Percentiles rank a stretch among this genome's conserved stretches.
These are phyloP conservation scores for Brachymystax lenok DNA, from an alignment of 2,797 vertebrate genomes.

Conservation along the genomic window DNA sequence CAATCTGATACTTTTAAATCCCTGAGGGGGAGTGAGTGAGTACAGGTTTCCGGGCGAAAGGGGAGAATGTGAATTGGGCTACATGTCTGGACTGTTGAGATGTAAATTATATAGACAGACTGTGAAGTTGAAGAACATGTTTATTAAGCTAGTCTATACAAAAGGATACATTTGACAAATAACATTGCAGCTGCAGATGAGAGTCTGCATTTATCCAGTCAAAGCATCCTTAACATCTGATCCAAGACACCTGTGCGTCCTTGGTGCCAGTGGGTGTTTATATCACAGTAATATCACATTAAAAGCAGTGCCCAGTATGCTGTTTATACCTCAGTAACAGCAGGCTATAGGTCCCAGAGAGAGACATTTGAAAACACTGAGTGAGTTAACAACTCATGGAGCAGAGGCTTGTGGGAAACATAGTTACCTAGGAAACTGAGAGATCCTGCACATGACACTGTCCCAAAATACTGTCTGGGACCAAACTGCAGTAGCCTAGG, in stretches of 20 bases:
- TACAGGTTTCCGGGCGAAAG: too few species aligned
- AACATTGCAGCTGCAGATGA: too few species aligned
- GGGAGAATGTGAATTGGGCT: too few species aligned
- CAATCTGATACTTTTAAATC: too few species aligned
- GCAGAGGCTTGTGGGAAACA: not conserved
- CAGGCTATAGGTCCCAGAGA: not conserved
- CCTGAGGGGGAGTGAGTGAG: too few species aligned
- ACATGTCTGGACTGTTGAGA: too few species aligned
- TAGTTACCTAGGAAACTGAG: slow-evolving; percentile 18
- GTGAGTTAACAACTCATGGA: not conserved
- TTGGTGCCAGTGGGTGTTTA: not conserved
- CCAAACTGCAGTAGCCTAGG: not conserved
- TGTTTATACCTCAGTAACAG: not conserved
- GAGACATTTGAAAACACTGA: not conserved
- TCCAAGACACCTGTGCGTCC: not conserved
- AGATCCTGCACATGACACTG: not conserved
- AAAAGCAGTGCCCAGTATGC: not conserved
- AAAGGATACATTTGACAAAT: too few species aligned
- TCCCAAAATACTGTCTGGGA: not conserved
- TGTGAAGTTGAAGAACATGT: too few species aligned
- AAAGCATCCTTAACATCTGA: too few species aligned
- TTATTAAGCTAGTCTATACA: too few species aligned
- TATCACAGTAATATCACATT: not conserved
- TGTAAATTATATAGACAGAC: too few species aligned
- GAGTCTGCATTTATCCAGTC: too few species aligned